Base-by-base conservation (phyloP, 2,113 vertebrate genomes). In the Silurus glanis region DNA sequence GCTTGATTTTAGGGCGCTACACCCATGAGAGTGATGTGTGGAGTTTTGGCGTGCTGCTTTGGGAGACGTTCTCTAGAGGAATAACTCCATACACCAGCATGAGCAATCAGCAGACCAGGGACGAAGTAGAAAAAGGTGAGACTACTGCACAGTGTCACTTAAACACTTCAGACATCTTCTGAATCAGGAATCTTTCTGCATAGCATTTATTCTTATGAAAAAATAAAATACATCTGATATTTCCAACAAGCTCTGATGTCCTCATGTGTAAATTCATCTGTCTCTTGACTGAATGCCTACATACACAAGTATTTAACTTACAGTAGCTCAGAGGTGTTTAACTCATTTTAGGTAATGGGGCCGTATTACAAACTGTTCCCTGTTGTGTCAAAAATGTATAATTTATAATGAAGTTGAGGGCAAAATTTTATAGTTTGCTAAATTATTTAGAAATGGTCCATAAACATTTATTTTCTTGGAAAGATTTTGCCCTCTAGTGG, bases 11-110 rank as follows among this genome's bases (percentile, higher is more conserved):
- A 99, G 98, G 97, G 47, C 96, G 96, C 53, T 99, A 97, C 91
- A 98, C 96, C 88, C 96, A 96, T 0, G 96, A 98, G 91, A 99
- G 97, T 0, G 98, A 99, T 0, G 95, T 99, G 67, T 99, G 98
- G 98, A 99, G 98, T 91, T 99, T 98, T 0, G 98, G 98, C 1
- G 92, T 99, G 67, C 92, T 99, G 78, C 92, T 99, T 21, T 99
- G 98, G 98, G 98, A 99, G 93, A 93, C 96, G 21, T 99, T 99
- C 92, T 97, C 96, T 83, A 90, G 96, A 89, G 98, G 98, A 0
- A 93, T 95, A 0, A 89, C 95, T 0, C 98, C 98, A 0, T 99
- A 99, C 45, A 80, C 95, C 84, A 95, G 91, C 91, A 96, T 99
- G 95, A 97, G 75, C 94, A 99, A 99, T 89, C 97, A 98, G 87